phyloP scores from a whole-genome alignment of 1,140 invertebrate species.

The Euwallacea similis region DNA sequence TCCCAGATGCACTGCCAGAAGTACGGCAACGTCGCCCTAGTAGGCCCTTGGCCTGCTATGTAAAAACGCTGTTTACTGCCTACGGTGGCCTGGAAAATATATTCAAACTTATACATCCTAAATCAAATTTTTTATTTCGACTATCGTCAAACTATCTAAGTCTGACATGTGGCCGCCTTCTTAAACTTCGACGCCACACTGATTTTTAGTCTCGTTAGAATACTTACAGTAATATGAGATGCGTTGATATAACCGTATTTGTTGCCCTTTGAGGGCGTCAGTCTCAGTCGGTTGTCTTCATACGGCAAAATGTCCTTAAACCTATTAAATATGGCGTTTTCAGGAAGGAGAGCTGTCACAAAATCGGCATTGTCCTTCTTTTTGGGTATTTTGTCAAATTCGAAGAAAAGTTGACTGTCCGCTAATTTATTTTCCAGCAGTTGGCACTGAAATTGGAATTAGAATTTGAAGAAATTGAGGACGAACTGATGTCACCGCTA shows the following conservation, averaged over 20 bases:
- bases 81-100: slow-evolving; percentile 62
- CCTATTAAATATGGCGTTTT: slow-evolving; percentile 61
- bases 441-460: slow-evolving; percentile 65
- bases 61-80: slow-evolving; percentile 78
- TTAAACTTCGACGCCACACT: no score
- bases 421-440: slow-evolving; percentile 77
- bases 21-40: slow-evolving; percentile 61
- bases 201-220: not conserved
- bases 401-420: slow-evolving; percentile 79
- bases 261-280: slow-evolving; percentile 78
- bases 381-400: slow-evolving; percentile 86
- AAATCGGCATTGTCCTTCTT: slow-evolving; percentile 71
- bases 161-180: no score
- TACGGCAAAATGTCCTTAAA: slow-evolving; percentile 82
- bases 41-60: slow-evolving; percentile 78
- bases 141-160: no score
- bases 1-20: slow-evolving; percentile 92
- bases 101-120: no score
- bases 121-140: no score
- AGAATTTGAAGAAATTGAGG: no score
- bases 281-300: slow-evolving; percentile 80
- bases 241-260: slow-evolving; percentile 88
- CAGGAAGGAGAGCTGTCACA: slow-evolving; percentile 65
- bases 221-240: slow-evolving; percentile 75
- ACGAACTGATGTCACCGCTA: no score